These are phyloP conservation scores for Caenorhabditis becei DNA, from an alignment of 2,888 invertebrate genomes.

Conservation along the genomic window DNA sequence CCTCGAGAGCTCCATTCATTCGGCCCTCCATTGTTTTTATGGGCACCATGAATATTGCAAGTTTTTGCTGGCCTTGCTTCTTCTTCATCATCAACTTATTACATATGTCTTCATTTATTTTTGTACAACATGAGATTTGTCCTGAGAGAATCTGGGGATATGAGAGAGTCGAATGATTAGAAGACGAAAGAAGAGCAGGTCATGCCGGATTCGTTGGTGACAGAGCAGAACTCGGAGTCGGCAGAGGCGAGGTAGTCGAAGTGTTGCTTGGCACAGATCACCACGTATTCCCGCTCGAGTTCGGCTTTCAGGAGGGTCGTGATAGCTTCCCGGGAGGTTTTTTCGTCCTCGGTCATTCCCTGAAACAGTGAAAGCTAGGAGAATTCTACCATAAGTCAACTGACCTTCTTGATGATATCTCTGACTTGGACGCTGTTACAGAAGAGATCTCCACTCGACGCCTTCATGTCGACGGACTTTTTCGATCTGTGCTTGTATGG, in stretches of 20 bases:
- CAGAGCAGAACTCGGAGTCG: slow-evolving; percentile 61
- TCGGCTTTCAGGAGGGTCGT: slow-evolving; percentile 47
- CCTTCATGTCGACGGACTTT: slow-evolving; percentile 48
- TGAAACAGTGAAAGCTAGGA: background rate
- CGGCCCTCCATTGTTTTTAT: slow-evolving; percentile 19
- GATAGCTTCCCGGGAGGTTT: slow-evolving; percentile 54
- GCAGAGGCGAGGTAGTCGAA: slow-evolving; percentile 59
- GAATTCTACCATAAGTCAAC: too few species aligned
- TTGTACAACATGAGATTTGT: slow-evolving; percentile 37
- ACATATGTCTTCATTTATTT: background rate
- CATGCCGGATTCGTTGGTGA: slow-evolving; percentile 51
- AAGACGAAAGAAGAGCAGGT: slow-evolving; percentile 64
- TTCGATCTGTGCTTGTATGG: slow-evolving; percentile 48
- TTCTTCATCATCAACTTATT: slow-evolving; percentile 14
- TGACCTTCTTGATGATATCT: slow-evolving; percentile 60
- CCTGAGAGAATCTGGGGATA: slow-evolving; percentile 42
- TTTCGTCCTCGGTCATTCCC: slow-evolving; percentile 60
- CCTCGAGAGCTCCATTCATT: slow-evolving; percentile 18
- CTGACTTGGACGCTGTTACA: slow-evolving; percentile 59
- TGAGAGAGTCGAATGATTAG: slow-evolving; percentile 21
- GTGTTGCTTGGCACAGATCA: slow-evolving; percentile 55
- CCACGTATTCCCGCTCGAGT: slow-evolving; percentile 50
- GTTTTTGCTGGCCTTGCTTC: slow-evolving; percentile 3
- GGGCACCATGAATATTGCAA: slow-evolving; percentile 19
- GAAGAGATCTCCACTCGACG: slow-evolving; percentile 53